Conservation (phyloP, 2,888 invertebrate genomes). For the Tenthredo notha region DNA sequence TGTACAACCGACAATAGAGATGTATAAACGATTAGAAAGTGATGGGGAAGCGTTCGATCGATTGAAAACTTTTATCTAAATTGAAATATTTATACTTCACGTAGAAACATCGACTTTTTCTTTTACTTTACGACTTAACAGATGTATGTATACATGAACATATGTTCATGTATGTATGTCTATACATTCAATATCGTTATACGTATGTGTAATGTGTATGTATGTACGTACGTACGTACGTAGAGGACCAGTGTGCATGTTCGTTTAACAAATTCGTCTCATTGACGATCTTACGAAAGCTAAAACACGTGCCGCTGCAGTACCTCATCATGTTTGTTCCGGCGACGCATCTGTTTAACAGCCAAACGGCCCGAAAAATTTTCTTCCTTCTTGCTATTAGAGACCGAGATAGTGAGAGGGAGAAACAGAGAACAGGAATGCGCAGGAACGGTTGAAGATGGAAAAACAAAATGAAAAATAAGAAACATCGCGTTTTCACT, state of each 20-base stretch:
- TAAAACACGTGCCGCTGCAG: slow-evolving; percentile 36
- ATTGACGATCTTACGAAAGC: slow-evolving; percentile 28
- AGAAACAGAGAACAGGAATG: slow-evolving; percentile 49
- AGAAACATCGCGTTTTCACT: background rate
- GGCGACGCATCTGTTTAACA: slow-evolving; percentile 46
- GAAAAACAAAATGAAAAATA: slow-evolving; percentile 16
- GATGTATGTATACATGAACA: background rate
- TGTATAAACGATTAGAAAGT: background rate
- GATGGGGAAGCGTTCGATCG: background rate
- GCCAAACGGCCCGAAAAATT: slow-evolving; percentile 24
- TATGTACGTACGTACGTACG: background rate
- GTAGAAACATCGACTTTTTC: background rate
- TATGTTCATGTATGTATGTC: no score
- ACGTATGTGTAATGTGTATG: background rate
- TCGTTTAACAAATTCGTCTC: slow-evolving; percentile 44
- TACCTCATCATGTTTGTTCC: slow-evolving; percentile 39
- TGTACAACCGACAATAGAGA: background rate
- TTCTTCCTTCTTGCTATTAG: background rate
- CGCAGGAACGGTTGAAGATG: slow-evolving; percentile 9
- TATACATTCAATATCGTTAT: background rate
- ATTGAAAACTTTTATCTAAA: slow-evolving; percentile 16
- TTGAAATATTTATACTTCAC: slow-evolving; percentile 6
- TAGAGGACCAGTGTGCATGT: background rate
- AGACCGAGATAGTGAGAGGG: slow-evolving; percentile 51
- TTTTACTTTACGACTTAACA: background rate